Base-by-base conservation (phyloP, 2,888 invertebrate species). In the Mantis religiosa region DNA sequence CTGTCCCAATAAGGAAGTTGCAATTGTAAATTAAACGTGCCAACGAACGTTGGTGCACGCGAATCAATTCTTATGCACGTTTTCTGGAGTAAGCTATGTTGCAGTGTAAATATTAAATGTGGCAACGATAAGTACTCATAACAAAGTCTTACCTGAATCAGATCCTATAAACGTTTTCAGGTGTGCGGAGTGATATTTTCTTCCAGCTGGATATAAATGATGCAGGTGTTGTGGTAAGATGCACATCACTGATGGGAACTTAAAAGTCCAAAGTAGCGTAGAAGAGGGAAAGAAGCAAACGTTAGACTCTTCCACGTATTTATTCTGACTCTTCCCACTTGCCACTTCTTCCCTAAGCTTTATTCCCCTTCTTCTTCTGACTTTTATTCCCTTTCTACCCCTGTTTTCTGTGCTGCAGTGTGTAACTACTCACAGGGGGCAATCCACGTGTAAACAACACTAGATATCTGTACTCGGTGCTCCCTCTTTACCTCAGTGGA, bases 401-500 rank as follows among this genome's bases (percentile, higher is more conserved):
- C 41, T 41, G 85, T 41, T 85, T 47, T 85, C 85, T 54, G n/a
- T 54, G 41, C 41, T 27, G 25, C 28, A 14, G 41, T 54, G 28
- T 85, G 47, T 85, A 54, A 85, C 85, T 85, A 85, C n/a, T 47
- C 27, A 28, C n/a, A n/a, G 34, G 20, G 28, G 47, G 85, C 85
- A 85, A 85, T 47, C 85, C 85, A 28, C 25, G 54, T 85, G 85
- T 85, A 85, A 85, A 85, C 47, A 85, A 85, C 85, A 85, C 28
- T 41, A 14, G 85, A 85, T 85, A 85, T 85, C 85, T n/a, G 9
- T n/a, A 25, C 85, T n/a, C n/a, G 6, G 54, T n/a, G 20, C 54
- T 84, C 34, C 47, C 41, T 15, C 20, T 54, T 54, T 20, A 15
- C 20, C 6, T 71, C 25, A 25, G 20, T 71, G 25, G 25, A 25